phyloP scores from a whole-genome alignment of 2,797 vertebrate genomes.

The Sebastes variabilis region DNA sequence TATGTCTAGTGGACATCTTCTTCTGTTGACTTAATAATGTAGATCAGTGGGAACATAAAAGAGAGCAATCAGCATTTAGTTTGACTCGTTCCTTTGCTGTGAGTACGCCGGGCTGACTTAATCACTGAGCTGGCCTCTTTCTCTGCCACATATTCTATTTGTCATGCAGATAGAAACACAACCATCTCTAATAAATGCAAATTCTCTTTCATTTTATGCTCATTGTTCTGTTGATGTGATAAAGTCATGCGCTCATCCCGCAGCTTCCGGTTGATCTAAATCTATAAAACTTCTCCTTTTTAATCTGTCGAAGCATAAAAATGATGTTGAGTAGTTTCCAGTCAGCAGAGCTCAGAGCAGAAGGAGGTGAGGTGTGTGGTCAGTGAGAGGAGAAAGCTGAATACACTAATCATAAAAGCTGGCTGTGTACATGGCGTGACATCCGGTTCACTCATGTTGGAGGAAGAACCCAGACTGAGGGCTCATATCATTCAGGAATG shows the following conservation, averaged over 20 bases:
- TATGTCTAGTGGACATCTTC: constrained; percentile 56
- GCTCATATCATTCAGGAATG: not conserved
- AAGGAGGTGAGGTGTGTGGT: not conserved
- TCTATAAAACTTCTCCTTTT: not conserved
- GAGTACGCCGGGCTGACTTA: constrained; percentile 1
- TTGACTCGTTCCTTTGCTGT: constrained; percentile 10
- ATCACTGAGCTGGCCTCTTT: constrained; percentile 8
- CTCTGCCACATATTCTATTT: constrained; percentile 9
- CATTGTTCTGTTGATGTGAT: constrained; percentile 3
- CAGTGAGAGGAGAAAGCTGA: not conserved
- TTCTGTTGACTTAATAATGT: constrained; percentile 53
- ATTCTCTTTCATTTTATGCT: constrained; percentile 6
- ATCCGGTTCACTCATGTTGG: not conserved
- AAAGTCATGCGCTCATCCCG: not conserved
- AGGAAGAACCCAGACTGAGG: not conserved
- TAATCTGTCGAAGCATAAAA: not conserved
- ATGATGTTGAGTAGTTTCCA: not conserved
- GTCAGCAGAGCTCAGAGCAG: not conserved
- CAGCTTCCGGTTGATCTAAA: not conserved
- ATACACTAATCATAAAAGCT: not conserved
- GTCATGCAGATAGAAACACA: constrained; percentile 13
- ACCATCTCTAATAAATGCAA: constrained; percentile 15
- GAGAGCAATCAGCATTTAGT: constrained; percentile 30
- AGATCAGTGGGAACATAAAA: constrained; percentile 53
- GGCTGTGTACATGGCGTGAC: not conserved